Base-by-base conservation (phyloP, 2,888 invertebrate species). In the Caenorhabditis japonica region DNA sequence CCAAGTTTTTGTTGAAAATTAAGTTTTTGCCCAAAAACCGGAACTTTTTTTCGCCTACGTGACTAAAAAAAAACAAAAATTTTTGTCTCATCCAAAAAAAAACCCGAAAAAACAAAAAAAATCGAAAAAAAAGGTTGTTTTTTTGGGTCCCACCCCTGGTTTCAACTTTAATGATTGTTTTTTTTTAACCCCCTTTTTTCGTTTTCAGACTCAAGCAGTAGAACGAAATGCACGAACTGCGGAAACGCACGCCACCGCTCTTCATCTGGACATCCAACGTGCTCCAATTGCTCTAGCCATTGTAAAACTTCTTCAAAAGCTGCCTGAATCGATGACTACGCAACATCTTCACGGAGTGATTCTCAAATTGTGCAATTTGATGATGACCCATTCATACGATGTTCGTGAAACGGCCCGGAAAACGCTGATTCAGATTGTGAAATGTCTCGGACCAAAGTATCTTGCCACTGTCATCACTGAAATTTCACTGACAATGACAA, bases 201-300 rank as follows among this genome's bases (percentile, higher is more conserved):
- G 47, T 5, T 60, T 39, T 27, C 49, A 71, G 59, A 53, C 62
- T n/a, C 53, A 75, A 49, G 64, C 58, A 4, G 64, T 75, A 2
- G 64, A 75, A 19, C 36, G 46, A 27, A 77, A 70, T 15, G 79
- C 79, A 15, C 51, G 51, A 43, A 79, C 66, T 4, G 52, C 62
- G 0, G 74, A 71, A 47, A 69, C 66, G 5, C 64, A 66, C 2
- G 51, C 62, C 8, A 62, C 64, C 19, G 51, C 73, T 8, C 90
- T 90, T 66, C 90, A 91, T 84, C 94, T 95, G 76, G 95, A 97
- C 85, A 92, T 95, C 82, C 90, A 93, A 75, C 91, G 94, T 49
- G 93, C 97, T 7, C 97, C 97, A 0, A 92, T 99, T 69, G 95
- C 95, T 0, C 89, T 97, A 59, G 95, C 97, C 0, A 91, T 95